Conservation (phyloP, 2,113 vertebrate species). For the Romanogobio albipinnatus region DNA sequence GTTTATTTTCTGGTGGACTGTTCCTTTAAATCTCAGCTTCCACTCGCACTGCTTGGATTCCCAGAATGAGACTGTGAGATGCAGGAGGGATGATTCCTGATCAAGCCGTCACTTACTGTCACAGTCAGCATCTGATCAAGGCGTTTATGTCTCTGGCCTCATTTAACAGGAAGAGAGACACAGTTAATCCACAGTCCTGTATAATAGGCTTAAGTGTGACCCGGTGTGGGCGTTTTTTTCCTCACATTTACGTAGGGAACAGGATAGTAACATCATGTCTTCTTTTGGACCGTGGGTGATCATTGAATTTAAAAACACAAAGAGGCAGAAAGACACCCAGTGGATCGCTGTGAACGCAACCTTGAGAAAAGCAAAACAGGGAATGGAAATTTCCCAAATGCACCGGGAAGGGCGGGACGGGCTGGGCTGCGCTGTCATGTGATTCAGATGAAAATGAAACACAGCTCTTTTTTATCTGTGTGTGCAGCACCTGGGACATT, state of each 20-base stretch:
- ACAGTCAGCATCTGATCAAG: constrained; percentile 27
- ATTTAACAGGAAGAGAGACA: constrained; percentile 19
- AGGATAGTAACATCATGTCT: constrained; percentile 19
- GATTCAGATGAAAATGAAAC: constrained; percentile 12
- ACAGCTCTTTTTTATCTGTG: not conserved
- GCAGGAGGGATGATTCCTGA: not conserved
- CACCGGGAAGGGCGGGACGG: not conserved
- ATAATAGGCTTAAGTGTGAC: constrained; percentile 36
- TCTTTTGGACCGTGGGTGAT: not conserved
- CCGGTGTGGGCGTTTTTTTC: not conserved
- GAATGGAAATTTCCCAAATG: constrained; percentile 42
- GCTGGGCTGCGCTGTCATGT: constrained; percentile 2
- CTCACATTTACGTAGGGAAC: not conserved
- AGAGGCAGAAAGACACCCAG: not conserved
- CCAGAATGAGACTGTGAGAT: not conserved
- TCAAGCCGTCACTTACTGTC: constrained; percentile 7
- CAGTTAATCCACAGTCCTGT: constrained; percentile 15
- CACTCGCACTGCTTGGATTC: not conserved
- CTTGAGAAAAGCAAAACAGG: constrained; percentile 36
- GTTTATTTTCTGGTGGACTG: not conserved
- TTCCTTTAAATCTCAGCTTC: not conserved
- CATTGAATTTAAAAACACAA: not conserved
- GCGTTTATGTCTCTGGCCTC: constrained; percentile 25
- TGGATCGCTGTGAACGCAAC: constrained; percentile 16
- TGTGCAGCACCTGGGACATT: constrained; percentile 24